Evolutionary conservation across 2,113 vertebrate genomes (phyloP), one percentile per base, ranked within the genome.

Genomic region (Leiothrix lutea): DNA sequence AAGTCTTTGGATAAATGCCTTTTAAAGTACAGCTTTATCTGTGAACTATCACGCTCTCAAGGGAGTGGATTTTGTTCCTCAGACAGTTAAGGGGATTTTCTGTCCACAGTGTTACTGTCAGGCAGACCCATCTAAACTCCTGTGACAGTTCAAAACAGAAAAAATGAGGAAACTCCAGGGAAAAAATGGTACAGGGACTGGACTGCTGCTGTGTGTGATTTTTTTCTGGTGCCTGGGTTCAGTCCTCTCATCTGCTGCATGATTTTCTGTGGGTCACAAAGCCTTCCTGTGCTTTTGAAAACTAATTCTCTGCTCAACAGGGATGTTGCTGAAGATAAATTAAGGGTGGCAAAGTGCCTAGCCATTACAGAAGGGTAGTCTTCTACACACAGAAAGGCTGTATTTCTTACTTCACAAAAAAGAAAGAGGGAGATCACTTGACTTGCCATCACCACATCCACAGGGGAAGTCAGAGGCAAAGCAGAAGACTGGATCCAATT

Each of bases 1-100:
- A 89, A 83, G 38, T 83, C 51, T 82, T 92, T 84, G 82, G 92
- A 73, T 88, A 90, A 90, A 74, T 80, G 72, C 51, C 60, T 28
- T 88, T 92, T 85, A 94, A 93, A 96, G 93, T 72, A 70, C 6
- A 86, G 36, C 45, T 88, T 95, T 90, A 83, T 94, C 67, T 83
- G 85, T 92, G 88, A 80, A 64, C 74, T 73, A 5, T 92, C 28
- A 18, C 1, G 2, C 36, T 94, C 90, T 86, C 81, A 74, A 64
- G 75, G 36, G 85, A 83, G 36, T 53, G 7, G 38, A 86, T 82
- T 92, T 94, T 94, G 64, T 88, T 92, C 40, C 29, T 96, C 47
- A 57, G 60, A 83, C 0, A 23, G 31, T 80, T 86, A 73, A 82
- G 64, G n/a, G 48, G 79, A 80, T 97, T 93, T 96, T 93, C 75